Conservation (phyloP, 2,113 vertebrate genomes). For the Urocitellus parryii region DNA sequence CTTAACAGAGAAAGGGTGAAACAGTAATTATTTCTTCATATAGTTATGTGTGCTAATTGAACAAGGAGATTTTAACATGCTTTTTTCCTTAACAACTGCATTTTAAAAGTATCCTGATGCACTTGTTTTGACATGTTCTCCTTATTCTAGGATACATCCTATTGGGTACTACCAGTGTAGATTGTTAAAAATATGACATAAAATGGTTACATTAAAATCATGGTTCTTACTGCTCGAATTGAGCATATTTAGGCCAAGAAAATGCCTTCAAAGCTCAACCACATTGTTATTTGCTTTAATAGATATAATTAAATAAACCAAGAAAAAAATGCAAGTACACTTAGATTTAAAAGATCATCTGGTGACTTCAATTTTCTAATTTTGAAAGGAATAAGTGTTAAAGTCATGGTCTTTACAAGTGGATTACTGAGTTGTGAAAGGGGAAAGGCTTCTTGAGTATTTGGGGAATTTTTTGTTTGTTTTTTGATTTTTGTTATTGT, state of each 20-base stretch:
- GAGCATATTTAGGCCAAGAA: conserved; percentile 56
- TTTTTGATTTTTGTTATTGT: background rate
- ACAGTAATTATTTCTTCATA: conserved; percentile 33
- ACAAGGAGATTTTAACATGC: background rate
- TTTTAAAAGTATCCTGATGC: background rate
- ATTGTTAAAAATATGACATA: conserved; percentile 23
- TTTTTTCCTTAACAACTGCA: conserved; percentile 22
- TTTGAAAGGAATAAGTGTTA: background rate
- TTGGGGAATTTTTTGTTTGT: no score
- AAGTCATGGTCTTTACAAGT: background rate
- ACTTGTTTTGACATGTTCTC: background rate
- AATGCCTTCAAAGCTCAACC: conserved; percentile 59
- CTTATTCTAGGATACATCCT: background rate
- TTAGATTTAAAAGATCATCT: conserved; percentile 54
- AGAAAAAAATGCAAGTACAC: conserved; percentile 23
- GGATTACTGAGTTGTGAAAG: background rate
- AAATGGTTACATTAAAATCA: conserved; percentile 42
- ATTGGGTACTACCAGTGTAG: background rate
- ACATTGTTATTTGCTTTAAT: conserved; percentile 54
- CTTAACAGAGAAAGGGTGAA: background rate
- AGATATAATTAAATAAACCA: conserved; percentile 44
- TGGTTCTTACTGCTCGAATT: background rate
- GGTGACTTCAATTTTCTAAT: conserved; percentile 18
- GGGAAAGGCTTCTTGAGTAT: background rate
- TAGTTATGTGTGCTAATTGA: background rate